Base-by-base conservation (phyloP, 1,140 invertebrate species). In the Polypedilum pembai region DNA sequence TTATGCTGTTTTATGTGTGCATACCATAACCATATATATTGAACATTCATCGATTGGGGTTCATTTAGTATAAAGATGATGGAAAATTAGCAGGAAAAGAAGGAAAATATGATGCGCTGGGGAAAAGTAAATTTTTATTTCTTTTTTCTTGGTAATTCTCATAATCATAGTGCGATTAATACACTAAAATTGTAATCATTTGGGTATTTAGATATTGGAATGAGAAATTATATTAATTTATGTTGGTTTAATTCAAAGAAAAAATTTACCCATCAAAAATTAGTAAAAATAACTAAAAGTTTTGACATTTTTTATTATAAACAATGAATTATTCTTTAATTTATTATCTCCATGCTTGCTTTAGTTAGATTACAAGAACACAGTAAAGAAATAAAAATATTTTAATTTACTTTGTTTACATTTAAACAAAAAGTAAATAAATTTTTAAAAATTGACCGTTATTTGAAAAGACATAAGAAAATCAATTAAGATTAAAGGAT, bases 111-210 rank as follows among this genome's bases (percentile, higher is more conserved):
- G 65, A 69, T n/a, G 18, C 65, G 65, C 65, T 69, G 20, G 65
- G 65, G 65, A 69, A 18, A 69, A 20, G 15, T 69, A 69, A 69
- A 69, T 18, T 69, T 18, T 69, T 69, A 69, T 69, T 69, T 69
- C 17, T n/a, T 56, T 45, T 45, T 56, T n/a, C 45, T n/a, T 56
- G 12, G 15, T 56, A 56, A 33, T 33, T 56, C 12, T 15, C n/a
- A n/a, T 69, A 69, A 69, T 69, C 20, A 69, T 69, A 10, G 17
- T 69, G 24, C 24, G 65, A 69, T 69, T 69, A 69, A 18, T 8
- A 20, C 17, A 21, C 65, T 69, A 18, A 69, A 69, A 69, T 56
- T 69, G 65, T 21, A 69, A 69, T 69, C 12, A 56, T 56, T 56
- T n/a, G 45, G 45, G n/a, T n/a, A 33, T 33, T 33, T 33, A 3